phyloP scores from a whole-genome alignment of 1,140 invertebrate genomes.

The Bombus consobrinus region DNA sequence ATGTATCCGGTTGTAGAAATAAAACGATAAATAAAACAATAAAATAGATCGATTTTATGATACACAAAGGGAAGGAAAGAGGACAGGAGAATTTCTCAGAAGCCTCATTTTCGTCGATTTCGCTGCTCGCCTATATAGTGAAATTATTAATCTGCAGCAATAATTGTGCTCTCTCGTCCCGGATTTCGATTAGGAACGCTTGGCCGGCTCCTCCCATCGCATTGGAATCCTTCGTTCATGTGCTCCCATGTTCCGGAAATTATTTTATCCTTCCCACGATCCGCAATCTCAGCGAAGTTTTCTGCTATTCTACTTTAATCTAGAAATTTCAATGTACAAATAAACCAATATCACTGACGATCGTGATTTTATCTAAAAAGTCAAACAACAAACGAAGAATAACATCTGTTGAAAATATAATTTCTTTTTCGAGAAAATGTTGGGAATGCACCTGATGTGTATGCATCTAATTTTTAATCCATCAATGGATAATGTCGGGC shows the following conservation, averaged over 20 bases:
- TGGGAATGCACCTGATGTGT: neutral
- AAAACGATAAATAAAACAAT: no score
- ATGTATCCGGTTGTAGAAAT: no score
- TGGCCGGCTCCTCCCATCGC: neutral
- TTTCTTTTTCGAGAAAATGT: neutral
- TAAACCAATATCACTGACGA: no score
- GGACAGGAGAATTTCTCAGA: neutral
- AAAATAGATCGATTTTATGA: no score
- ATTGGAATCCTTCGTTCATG: neutral
- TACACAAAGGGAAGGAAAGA: neutral
- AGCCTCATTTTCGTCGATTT: neutral
- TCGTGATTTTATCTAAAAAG: neutral
- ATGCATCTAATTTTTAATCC: no score
- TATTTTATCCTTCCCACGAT: neutral
- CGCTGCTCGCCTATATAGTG: neutral
- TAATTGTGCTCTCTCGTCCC: neutral
- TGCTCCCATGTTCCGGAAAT: neutral
- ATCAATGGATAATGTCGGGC: no score
- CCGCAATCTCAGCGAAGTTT: neutral
- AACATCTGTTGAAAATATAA: no score
- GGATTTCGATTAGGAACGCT: slow-evolving; percentile 7
- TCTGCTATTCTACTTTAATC: neutral
- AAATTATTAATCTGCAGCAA: neutral
- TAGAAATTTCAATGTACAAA: neutral
- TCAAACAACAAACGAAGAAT: neutral